Percentiles rank a stretch among this genome's conserved stretches.
Conservation (phyloP, 1,140 invertebrate genomes). For the Monomorium pharaonis region DNA sequence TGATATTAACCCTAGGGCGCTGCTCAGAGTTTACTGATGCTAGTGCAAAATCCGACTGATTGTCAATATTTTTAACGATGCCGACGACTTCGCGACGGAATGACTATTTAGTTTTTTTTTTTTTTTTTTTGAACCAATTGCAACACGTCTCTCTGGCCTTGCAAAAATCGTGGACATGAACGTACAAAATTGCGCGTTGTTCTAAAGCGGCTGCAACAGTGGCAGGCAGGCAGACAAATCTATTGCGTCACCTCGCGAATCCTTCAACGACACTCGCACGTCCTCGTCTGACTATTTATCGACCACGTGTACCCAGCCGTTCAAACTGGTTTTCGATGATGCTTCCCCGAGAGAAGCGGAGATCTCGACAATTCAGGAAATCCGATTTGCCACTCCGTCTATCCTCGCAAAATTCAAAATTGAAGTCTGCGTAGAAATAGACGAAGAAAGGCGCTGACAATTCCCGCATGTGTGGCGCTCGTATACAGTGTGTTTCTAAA, state of each 20-base stretch:
- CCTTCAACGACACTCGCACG: constrained; percentile 51
- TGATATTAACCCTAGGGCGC: not conserved
- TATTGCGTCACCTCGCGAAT: constrained; percentile 39
- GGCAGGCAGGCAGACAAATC: constrained; percentile 25
- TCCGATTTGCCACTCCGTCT: constrained; percentile 58
- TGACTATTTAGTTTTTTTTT: not conserved
- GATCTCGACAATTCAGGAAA: constrained; percentile 56
- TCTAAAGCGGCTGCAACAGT: constrained; percentile 18
- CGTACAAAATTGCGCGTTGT: constrained; percentile 13
- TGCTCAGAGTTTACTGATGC: too few species aligned
- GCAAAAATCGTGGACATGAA: not conserved
- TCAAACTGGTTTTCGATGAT: constrained; percentile 55
- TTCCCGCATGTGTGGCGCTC: not conserved
- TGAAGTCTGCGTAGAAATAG: constrained; percentile 51
- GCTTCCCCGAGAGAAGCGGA: constrained; percentile 33
- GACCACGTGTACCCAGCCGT: constrained; percentile 43
- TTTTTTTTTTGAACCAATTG: too few species aligned
- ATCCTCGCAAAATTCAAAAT: constrained; percentile 57
- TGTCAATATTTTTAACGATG: constrained; percentile 25
- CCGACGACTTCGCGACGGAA: not conserved
- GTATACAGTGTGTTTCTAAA: constrained; percentile 23
- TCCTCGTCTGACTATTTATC: constrained; percentile 51
- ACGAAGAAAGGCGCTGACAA: constrained; percentile 28
- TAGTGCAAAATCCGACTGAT: not conserved
- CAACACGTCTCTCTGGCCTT: not conserved